These are phyloP conservation scores for Phragmatobia fuliginosa DNA, from an alignment of 2,888 invertebrate genomes.

Conservation along the genomic window DNA sequence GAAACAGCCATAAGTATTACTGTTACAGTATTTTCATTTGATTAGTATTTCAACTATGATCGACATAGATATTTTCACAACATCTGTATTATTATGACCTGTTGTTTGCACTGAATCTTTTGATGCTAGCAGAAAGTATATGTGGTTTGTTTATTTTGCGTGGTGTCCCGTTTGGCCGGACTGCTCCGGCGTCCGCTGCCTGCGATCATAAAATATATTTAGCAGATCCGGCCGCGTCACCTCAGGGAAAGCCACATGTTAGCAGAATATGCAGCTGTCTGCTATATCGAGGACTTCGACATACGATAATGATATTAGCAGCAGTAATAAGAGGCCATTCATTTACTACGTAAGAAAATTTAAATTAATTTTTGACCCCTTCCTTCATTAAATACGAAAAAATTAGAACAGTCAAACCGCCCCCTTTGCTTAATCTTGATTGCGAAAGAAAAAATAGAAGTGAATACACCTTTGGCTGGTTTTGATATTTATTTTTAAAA, in stretches of 20 bases:
- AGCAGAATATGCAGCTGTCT: conserved; percentile 33
- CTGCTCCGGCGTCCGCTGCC: conserved; percentile 36
- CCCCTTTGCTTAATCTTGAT: too few species aligned
- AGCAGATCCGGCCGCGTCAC: conserved; percentile 73
- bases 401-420: too few species aligned
- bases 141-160: conserved; percentile 20
- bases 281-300: conserved; percentile 17
- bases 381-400: too few species aligned
- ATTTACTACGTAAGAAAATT: too few species aligned
- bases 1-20: too few species aligned
- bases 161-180: conserved; percentile 20
- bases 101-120: conserved; percentile 2
- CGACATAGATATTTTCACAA: not conserved
- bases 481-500: too few species aligned
- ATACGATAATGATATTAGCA: not conserved
- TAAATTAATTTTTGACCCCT: too few species aligned
- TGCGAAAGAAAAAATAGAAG: too few species aligned
- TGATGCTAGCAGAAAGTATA: conserved; percentile 13
- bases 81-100: not conserved
- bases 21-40: not conserved
- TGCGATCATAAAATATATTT: conserved; percentile 67
- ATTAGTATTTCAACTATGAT: not conserved
- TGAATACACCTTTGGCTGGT: too few species aligned
- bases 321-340: not conserved
- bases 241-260: conserved; percentile 61